Evolutionary conservation across 2,888 invertebrate species (phyloP).

Genomic region (Sthenelais limicola): DNA sequence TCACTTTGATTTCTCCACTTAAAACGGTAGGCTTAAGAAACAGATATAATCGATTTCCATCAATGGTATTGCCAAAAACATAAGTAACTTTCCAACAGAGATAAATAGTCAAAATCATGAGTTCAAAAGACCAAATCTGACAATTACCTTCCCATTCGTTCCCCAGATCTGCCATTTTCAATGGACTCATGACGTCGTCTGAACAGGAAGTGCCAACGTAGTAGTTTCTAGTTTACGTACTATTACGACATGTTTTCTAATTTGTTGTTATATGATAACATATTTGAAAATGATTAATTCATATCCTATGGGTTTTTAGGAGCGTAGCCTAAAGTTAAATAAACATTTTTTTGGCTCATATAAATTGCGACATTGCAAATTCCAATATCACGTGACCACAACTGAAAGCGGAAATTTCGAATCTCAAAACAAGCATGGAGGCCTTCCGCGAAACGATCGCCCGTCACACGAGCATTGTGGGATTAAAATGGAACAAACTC

Average conservation of each 20-base stretch:
- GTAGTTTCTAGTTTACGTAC: too few relatives aligned
- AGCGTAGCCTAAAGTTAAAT: background rate
- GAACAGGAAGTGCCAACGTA: too few relatives aligned
- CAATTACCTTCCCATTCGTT: constrained; percentile 69
- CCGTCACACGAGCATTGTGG: constrained; percentile 32
- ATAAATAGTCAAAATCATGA: too few relatives aligned
- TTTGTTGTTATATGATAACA: background rate
- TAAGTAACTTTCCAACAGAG: too few relatives aligned
- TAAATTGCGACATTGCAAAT: too few relatives aligned
- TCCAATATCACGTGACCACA: constrained; percentile 29
- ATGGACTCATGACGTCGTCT: constrained; percentile 42
- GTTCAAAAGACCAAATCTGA: too few relatives aligned
- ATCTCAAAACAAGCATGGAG: constrained; percentile 4
- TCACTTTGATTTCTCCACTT: too few relatives aligned
- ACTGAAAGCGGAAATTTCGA: constrained; percentile 9
- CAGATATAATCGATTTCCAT: too few relatives aligned
- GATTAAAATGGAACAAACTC: constrained; percentile 38
- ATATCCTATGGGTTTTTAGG: background rate
- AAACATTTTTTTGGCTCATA: background rate
- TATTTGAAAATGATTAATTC: background rate
- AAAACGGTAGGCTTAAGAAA: too few relatives aligned
- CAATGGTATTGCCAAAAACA: too few relatives aligned
- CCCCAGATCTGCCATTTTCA: constrained; percentile 69
- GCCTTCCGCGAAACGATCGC: constrained; percentile 17
- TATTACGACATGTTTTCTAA: constrained; percentile 1